phyloP scores from a whole-genome alignment of 1,140 invertebrate species.

The Maconellicoccus hirsutus region DNA sequence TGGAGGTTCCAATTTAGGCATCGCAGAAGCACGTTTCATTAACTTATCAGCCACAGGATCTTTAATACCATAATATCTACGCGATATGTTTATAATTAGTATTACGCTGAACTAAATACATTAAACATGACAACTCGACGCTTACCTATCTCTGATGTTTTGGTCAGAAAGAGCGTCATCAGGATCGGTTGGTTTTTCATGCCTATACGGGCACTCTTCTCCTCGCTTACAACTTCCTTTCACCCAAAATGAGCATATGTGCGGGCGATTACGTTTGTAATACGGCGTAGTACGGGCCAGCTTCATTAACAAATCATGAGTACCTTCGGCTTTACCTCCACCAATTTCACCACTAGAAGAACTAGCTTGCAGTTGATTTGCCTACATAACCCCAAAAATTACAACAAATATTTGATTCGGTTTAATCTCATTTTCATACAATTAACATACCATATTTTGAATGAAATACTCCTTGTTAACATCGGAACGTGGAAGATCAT shows the following conservation, averaged over 20 bases:
- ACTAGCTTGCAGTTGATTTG: background rate
- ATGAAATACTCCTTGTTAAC: slow-evolving; percentile 99
- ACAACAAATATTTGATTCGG: background rate
- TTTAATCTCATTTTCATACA: too few species aligned
- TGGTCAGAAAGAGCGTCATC: slow-evolving; percentile 98
- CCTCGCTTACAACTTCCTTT: slow-evolving; percentile 98
- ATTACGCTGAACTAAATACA: background rate
- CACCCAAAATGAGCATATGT: slow-evolving; percentile 99
- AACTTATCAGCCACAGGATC: slow-evolving; percentile 98
- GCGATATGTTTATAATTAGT: too few species aligned
- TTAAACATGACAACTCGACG: background rate
- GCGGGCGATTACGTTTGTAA: slow-evolving; percentile 95
- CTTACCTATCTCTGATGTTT: slow-evolving; percentile 85
- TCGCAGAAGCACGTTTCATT: slow-evolving; percentile 78
- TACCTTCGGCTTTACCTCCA: slow-evolving; percentile 59
- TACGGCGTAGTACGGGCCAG: slow-evolving; percentile 94
- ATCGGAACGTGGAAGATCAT: slow-evolving; percentile 90
- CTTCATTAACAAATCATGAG: slow-evolving; percentile 83
- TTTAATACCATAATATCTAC: slow-evolving; percentile 93
- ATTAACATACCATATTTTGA: slow-evolving; percentile 62
- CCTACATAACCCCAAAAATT: background rate
- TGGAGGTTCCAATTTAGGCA: slow-evolving; percentile 89
- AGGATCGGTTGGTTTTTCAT: slow-evolving; percentile 98
- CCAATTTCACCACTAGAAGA: slow-evolving; percentile 30
- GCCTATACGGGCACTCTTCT: slow-evolving; percentile 98